Base-by-base conservation (phyloP, 2,797 vertebrate genomes). In the Lycodopsis pacificus region DNA sequence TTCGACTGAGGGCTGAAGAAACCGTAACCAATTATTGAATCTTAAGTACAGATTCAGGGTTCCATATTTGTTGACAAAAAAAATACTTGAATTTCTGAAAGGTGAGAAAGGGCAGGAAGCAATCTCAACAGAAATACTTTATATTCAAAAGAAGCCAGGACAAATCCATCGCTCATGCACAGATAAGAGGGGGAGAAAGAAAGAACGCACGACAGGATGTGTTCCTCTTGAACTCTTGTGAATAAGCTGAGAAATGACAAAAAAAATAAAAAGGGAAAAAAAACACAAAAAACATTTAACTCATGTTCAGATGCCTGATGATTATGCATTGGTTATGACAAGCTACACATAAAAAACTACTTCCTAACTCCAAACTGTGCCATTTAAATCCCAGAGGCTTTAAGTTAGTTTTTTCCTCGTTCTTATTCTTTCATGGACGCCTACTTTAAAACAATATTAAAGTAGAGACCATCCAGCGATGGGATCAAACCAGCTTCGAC, bases 91-190 rank as follows among this genome's bases (percentile, higher is more conserved):
- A 49, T 77, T 69, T 63, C 15, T 62, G 38, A 74, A 44, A 61
- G 69, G 65, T 79, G 66, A 62, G 36, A 79, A 65, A 80, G 62
- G 57, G 46, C 27, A 15, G 25, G 34, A 71, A 66, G 66, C 22
- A 65, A 76, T 71, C 81, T 73, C 68, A 71, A 59, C 42, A 79
- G 40, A 68, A 80, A 70, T 4, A 66, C 44, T 77, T 71, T 54
- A 69, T 66, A 65, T 68, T 77, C 5, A 68, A 44, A 81, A 81
- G 63, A 81, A 71, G 32, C 62, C 44, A 58, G 34, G 14, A 63
- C 6, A 57, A 81, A 77, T 73, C 27, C 17, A 61, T 34, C 17
- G 15, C 56, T 71, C 19, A 36, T 64, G 44, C 58, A 68, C 46
- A 36, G 67, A 80, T 81, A 67, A 74, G 65, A 17, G 30, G 58